Conservation (phyloP, 2,797 vertebrate species). For the Sylvilagus floridanus region DNA sequence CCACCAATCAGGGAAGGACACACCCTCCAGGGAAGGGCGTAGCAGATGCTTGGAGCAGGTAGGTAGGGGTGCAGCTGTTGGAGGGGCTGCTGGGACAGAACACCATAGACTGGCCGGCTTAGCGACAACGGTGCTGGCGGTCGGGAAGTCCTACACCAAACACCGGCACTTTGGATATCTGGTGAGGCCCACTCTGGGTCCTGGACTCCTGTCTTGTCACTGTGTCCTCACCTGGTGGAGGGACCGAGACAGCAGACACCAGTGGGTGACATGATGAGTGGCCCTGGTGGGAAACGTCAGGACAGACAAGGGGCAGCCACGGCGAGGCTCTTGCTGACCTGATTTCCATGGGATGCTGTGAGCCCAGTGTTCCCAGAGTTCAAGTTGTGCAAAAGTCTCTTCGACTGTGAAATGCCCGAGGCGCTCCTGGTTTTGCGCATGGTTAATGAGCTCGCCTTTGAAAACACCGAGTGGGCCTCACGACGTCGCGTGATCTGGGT, state of each 20-base stretch:
- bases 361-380: not conserved
- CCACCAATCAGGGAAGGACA: too few species aligned
- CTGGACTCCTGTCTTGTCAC: not conserved
- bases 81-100: not conserved
- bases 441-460: not conserved
- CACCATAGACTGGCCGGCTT: not conserved
- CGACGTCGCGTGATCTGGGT: not conserved
- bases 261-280: not conserved
- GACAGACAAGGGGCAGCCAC: too few species aligned
- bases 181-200: too few species aligned
- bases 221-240: not conserved
- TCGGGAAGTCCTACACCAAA: not conserved
- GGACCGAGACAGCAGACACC: not conserved
- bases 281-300: not conserved
- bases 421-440: not conserved
- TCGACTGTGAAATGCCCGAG: too few species aligned
- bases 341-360: not conserved
- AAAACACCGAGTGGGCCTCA: not conserved
- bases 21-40: not conserved
- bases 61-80: too few species aligned
- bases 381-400: not conserved
- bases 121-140: not conserved
- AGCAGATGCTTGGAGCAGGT: not conserved
- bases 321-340: fast-evolving
- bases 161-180: not conserved